These are phyloP conservation scores for Delphinapterus leucas DNA, from an alignment of 2,113 vertebrate genomes.

Conservation along the genomic window DNA sequence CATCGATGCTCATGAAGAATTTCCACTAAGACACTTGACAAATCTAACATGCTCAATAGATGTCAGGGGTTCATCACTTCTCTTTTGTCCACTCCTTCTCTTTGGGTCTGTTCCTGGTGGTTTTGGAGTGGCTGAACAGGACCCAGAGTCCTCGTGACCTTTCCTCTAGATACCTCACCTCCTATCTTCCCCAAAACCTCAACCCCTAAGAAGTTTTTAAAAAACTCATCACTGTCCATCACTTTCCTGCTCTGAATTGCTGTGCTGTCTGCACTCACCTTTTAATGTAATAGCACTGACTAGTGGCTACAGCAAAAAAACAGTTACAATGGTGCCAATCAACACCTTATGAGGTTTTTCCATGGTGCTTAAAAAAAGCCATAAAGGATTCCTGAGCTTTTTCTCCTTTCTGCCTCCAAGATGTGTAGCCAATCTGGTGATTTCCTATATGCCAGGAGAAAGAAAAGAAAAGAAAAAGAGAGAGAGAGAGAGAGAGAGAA, in stretches of 20 bases:
- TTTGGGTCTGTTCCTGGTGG: background rate
- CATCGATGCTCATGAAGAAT: background rate
- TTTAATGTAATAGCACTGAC: slow-evolving; percentile 57
- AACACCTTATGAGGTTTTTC: slow-evolving; percentile 45
- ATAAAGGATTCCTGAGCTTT: background rate
- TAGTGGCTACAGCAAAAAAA: slow-evolving; percentile 67
- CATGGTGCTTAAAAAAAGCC: slow-evolving; percentile 45
- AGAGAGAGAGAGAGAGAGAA: too few species aligned
- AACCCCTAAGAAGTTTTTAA: background rate
- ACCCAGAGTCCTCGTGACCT: background rate
- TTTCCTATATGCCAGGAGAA: background rate
- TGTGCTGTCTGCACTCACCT: background rate
- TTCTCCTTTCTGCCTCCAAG: background rate
- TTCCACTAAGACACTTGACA: background rate
- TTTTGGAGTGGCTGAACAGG: background rate
- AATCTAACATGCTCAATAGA: background rate
- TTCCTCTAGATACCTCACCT: background rate
- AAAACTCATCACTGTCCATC: background rate
- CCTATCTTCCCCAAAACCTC: background rate
- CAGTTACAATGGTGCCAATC: background rate
- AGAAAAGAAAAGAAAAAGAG: background rate
- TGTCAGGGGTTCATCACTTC: background rate
- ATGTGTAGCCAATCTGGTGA: background rate
- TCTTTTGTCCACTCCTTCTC: background rate
- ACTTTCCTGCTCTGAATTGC: background rate